Evolutionary conservation across 2,797 vertebrate species (phyloP).

Genomic region (Lacerta agilis): DNA sequence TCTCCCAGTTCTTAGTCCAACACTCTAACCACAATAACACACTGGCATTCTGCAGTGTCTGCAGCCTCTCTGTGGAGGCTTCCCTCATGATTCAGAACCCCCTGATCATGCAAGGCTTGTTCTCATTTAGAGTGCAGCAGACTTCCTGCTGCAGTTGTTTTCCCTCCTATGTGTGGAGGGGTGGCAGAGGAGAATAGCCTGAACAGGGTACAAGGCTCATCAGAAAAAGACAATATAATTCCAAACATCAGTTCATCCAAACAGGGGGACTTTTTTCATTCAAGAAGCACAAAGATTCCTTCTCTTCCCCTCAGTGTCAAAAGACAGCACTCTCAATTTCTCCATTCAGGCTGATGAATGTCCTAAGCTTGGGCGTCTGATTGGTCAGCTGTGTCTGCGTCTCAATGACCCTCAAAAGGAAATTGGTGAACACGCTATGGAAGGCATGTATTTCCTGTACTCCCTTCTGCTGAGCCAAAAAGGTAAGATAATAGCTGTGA

Average conservation of each 20-base stretch:
- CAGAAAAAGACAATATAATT: not conserved
- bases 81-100: not conserved
- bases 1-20: too few species aligned
- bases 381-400: conserved; percentile 63
- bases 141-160: too few species aligned
- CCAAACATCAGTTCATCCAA: not conserved
- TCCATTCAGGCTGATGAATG: conserved; percentile 50
- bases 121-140: not conserved
- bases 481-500: conserved; percentile 39
- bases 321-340: not conserved
- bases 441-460: conserved; percentile 63
- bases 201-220: too few species aligned
- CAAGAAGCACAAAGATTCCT: not conserved
- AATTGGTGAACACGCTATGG: conserved; percentile 59
- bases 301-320: not conserved
- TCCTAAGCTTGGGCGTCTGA: conserved; percentile 53
- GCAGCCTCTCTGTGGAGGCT: not conserved
- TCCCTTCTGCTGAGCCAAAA: conserved; percentile 59
- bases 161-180: too few species aligned
- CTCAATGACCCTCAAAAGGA: conserved; percentile 58
- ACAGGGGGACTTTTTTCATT: not conserved
- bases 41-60: not conserved
- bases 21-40: too few species aligned
- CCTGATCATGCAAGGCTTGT: not conserved
- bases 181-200: too few species aligned